These are phyloP conservation scores for Thelaira solivaga DNA, from an alignment of 2,888 invertebrate genomes.

Conservation along the genomic window DNA sequence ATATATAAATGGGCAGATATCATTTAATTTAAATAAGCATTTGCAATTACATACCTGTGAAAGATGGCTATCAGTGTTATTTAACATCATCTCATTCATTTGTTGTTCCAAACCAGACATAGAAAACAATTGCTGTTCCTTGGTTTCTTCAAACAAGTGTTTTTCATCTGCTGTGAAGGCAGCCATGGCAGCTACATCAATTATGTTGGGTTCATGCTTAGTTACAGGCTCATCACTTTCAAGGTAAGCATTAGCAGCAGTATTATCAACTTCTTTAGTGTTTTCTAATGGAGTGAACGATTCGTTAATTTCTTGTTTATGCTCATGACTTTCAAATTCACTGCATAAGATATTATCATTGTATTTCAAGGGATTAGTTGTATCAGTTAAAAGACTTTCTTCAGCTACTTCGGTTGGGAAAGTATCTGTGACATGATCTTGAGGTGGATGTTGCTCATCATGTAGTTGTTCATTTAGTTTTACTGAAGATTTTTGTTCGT, in stretches of 20 bases:
- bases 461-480: background rate
- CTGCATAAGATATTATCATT: constrained; percentile 27
- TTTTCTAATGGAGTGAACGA: constrained; percentile 21
- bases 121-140: constrained; percentile 64
- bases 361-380: background rate
- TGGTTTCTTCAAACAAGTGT: constrained; percentile 71
- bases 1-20: too few relatives aligned
- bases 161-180: constrained; percentile 68
- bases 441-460: background rate
- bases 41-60: constrained; percentile 62
- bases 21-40: background rate
- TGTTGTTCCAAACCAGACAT: constrained; percentile 37
- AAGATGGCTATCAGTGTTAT: constrained; percentile 60
- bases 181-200: constrained; percentile 37
- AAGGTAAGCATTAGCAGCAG: constrained; percentile 58
- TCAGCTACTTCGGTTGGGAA: background rate
- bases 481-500: background rate
- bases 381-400: constrained; percentile 13
- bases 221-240: background rate
- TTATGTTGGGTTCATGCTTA: background rate
- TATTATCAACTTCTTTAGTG: constrained; percentile 55
- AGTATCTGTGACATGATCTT: background rate
- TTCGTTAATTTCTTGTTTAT: constrained; percentile 34
- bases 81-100: constrained; percentile 48
- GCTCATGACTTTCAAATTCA: background rate